Conservation (phyloP, 2,888 invertebrate species). For the Mesodorylaimus sp. region DNA sequence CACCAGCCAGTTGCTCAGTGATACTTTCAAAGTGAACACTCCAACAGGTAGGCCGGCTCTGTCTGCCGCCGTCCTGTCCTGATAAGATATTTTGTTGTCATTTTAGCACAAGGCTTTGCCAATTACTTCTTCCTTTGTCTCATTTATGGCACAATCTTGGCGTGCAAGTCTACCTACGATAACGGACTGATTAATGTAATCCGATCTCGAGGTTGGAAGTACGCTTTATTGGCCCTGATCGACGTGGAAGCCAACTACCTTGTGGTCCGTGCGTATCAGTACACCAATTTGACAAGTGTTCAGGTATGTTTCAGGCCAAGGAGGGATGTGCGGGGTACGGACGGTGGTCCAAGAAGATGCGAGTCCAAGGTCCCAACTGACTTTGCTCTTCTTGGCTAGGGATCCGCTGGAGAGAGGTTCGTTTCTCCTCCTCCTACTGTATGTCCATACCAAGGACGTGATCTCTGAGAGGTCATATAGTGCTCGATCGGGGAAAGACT, state of each 20-base stretch:
- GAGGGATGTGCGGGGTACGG: too few relatives aligned
- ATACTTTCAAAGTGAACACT: slow-evolving; percentile 48
- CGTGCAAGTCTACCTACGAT: slow-evolving; percentile 46
- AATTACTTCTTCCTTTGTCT: slow-evolving; percentile 57
- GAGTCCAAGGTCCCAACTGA: too few relatives aligned
- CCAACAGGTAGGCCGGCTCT: slow-evolving; percentile 44
- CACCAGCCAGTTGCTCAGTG: slow-evolving; percentile 47
- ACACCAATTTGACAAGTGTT: slow-evolving; percentile 51
- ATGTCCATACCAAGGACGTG: not conserved
- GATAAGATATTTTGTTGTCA: not conserved
- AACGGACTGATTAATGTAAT: slow-evolving; percentile 45
- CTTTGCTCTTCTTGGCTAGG: too few relatives aligned
- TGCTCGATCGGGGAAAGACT: too few relatives aligned
- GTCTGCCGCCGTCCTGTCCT: too few relatives aligned
- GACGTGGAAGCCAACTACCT: slow-evolving; percentile 73
- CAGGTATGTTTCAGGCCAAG: slow-evolving; percentile 47
- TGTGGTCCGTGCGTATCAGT: slow-evolving; percentile 58
- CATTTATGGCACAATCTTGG: slow-evolving; percentile 54
- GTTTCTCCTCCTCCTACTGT: not conserved
- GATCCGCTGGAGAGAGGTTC: not conserved
- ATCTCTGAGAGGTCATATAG: not conserved
- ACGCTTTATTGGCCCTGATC: slow-evolving; percentile 53
- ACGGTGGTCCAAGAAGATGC: too few relatives aligned
- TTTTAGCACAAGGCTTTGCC: slow-evolving; percentile 53
- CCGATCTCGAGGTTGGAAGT: slow-evolving; percentile 53